phyloP scores from a whole-genome alignment of 2,888 invertebrate genomes.

The Muscina levida region DNA sequence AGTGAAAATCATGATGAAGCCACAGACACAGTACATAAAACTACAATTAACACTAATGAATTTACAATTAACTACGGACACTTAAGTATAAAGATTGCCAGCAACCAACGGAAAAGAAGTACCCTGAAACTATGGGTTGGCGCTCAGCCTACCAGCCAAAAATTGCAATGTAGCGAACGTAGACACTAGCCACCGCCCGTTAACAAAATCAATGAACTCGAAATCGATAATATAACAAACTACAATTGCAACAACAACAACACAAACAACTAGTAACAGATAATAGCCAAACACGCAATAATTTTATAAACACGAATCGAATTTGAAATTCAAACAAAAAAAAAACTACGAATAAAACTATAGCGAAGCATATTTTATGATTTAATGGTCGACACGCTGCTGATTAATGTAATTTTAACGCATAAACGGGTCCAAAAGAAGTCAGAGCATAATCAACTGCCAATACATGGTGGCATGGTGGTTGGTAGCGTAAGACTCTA shows the following conservation, averaged over 20 bases:
- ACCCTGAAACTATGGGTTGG: not conserved
- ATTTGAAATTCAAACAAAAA: conserved; percentile 45
- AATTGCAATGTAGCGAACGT: not conserved
- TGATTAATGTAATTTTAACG: conserved; percentile 55
- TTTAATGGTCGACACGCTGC: conserved; percentile 50
- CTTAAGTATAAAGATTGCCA: not conserved
- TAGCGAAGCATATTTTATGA: conserved; percentile 31
- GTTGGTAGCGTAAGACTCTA: too few relatives aligned
- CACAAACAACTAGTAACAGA: not conserved
- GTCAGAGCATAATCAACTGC: too few relatives aligned
- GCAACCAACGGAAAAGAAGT: not conserved
- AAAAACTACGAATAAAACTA: not conserved
- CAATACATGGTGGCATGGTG: too few relatives aligned
- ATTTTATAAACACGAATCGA: conserved; percentile 49
- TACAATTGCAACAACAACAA: conserved; percentile 8
- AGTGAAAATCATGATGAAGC: not conserved
- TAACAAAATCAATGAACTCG: conserved; percentile 57
- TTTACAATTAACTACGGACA: conserved; percentile 4
- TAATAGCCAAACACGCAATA: conserved; percentile 48
- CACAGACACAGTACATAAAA: too few relatives aligned
- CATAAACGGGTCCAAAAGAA: conserved; percentile 27
- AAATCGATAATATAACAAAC: conserved; percentile 37
- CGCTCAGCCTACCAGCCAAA: not conserved
- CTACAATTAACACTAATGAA: not conserved
- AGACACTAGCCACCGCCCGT: not conserved